These are phyloP conservation scores for Cyclura pinguis DNA, from an alignment of 2,797 vertebrate genomes.

Conservation along the genomic window DNA sequence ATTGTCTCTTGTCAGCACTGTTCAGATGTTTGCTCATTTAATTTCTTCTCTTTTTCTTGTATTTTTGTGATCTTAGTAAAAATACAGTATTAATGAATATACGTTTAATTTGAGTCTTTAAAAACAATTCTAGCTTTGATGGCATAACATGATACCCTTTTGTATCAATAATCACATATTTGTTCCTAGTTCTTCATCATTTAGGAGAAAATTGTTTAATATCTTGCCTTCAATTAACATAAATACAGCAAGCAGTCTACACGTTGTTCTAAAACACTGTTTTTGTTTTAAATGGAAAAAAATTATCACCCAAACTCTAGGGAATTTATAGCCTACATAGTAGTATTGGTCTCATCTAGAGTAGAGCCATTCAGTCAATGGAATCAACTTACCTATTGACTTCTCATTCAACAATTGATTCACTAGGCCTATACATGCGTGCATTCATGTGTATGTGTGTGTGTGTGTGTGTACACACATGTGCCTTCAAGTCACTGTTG, in stretches of 20 bases:
- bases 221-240: not conserved
- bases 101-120: conserved; percentile 29
- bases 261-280: not conserved
- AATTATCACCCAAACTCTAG: too few relatives aligned
- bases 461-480: too few relatives aligned
- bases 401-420: too few relatives aligned
- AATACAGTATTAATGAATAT: not conserved
- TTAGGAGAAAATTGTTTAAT: not conserved
- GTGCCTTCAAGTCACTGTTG: too few relatives aligned
- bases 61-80: not conserved
- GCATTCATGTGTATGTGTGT: too few relatives aligned
- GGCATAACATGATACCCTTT: not conserved
- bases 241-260: not conserved
- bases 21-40: conserved; percentile 42
- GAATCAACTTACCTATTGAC: too few relatives aligned
- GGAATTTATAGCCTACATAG: too few relatives aligned
- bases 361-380: too few relatives aligned
- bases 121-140: not conserved
- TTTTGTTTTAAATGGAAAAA: not conserved
- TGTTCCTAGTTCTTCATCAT: not conserved
- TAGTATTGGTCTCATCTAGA: too few relatives aligned
- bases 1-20: conserved; percentile 55
- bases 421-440: too few relatives aligned
- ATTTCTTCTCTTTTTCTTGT: not conserved
- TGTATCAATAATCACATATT: conserved; percentile 18